Evolutionary conservation across 2,888 invertebrate genomes (phyloP), one percentile per base, ranked within the genome.

Genomic region (Acanthosoma haemorrhoidale): DNA sequence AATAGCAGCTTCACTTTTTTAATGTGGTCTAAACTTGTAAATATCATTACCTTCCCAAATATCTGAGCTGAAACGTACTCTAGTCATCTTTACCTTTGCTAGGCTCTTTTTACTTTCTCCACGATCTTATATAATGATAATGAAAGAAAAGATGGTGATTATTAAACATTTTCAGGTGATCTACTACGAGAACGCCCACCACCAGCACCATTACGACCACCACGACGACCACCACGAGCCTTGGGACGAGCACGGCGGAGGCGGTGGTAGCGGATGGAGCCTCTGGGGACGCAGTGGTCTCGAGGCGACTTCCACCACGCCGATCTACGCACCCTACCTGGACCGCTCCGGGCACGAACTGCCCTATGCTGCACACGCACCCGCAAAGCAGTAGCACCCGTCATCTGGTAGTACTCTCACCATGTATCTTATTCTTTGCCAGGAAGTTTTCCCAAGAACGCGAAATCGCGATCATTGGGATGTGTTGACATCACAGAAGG

Each of bases 161-260:
- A 58, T 13, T 2, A 5, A 31, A 15, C 11, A 21, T 32, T 41
- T 58, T 18, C 25, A 74, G 74, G 74, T 75, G 25, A 75, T 75
- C 39, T 76, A 76, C 73, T 76, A 76, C 73, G 76, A 76, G 69
- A 76, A 76, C 58, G 76, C 76, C 15, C 77, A 77, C 66, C 76
- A 77, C 66, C 76, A 76, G 64, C 77, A 77, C 71, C 75, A 76
- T 69, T 77, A 77, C 67, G 77, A 77, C 72, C 74, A 75, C 11
- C 70, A 73, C 58, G 73, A 73, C 15, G 75, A 75, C 41, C 75
- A 75, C 64, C 73, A 74, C 58, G 73, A 74, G 64, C 73, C 73
- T 61, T 74, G 71, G 8, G 72, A 73, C 58, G 72, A 74, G n/a
- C 70, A 72, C 32, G 68, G 71, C 15, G 61, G 72, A 29, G 59